A percentile compares a stretch with the other conserved stretches of the same genome.
These are phyloP conservation scores for Microcebus ravelobensis DNA, from an alignment of 2,113 vertebrate species.

Conservation along the genomic window DNA sequence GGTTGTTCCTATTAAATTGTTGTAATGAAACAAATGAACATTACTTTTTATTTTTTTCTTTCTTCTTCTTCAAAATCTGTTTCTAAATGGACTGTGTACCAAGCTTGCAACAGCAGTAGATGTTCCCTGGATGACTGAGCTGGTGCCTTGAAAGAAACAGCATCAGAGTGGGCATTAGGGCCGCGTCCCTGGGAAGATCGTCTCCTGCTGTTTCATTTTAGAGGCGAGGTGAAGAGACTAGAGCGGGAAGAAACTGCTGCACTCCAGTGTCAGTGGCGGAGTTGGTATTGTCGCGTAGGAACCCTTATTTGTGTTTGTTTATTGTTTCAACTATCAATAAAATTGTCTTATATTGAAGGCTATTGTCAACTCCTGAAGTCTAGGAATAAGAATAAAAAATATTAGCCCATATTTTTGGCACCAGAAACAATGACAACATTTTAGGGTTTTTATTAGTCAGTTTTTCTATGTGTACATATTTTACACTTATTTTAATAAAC, in stretches of 20 bases:
- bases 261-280: not conserved
- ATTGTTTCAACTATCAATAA: not conserved
- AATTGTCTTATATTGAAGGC: not conserved
- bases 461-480: not conserved
- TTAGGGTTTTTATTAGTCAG: not conserved
- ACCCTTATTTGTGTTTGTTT: not conserved
- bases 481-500: slow-evolving; percentile 2
- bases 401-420: not conserved
- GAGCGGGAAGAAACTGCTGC: no score
- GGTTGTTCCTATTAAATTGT: slow-evolving; percentile 57
- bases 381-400: not conserved
- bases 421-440: not conserved
- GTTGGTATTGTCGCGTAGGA: no score
- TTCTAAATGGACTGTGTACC: slow-evolving; percentile 54
- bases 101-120: not conserved
- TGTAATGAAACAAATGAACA: slow-evolving; percentile 73
- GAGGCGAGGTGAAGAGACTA: not conserved
- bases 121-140: slow-evolving; percentile 39
- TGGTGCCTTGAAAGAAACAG: not conserved
- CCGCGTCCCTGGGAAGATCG: not conserved
- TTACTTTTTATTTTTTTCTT: not conserved
- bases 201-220: not conserved
- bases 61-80: not conserved
- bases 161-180: not conserved
- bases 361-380: not conserved